These are phyloP conservation scores for Pristionchus entomophagus DNA, from an alignment of 2,888 invertebrate genomes.

Conservation along the genomic window DNA sequence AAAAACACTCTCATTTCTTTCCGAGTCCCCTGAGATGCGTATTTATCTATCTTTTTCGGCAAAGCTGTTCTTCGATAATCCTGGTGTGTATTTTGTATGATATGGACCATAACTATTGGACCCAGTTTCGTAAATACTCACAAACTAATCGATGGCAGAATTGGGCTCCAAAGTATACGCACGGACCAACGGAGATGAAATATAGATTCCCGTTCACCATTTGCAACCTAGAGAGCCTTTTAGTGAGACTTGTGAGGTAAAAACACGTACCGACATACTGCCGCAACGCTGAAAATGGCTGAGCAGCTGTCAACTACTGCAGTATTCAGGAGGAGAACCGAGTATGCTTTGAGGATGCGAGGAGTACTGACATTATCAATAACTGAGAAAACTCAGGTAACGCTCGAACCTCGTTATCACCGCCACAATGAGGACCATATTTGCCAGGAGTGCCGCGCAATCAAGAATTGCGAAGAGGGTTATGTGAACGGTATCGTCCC, in stretches of 20 bases:
- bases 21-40: no score
- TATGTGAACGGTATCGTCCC: not conserved
- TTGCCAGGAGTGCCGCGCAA: not conserved
- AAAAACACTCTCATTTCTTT: no score
- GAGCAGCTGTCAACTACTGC: not conserved
- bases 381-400: no score
- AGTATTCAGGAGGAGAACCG: not conserved
- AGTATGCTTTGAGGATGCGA: not conserved
- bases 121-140: not conserved
- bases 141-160: slow-evolving; percentile 12
- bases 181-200: not conserved
- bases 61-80: no score
- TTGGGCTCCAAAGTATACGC: not conserved
- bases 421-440: not conserved
- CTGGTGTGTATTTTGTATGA: no score
- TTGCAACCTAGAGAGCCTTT: not conserved
- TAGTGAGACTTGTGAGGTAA: not conserved
- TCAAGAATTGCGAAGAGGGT: not conserved
- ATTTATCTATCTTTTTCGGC: no score
- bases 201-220: not conserved
- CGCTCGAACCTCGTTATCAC: not conserved
- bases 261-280: not conserved
- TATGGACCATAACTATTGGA: no score
- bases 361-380: not conserved
- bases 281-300: not conserved